Percentiles rank a stretch among this genome's conserved stretches.
These are phyloP conservation scores for Bradypus variegatus DNA, from an alignment of 2,797 vertebrate genomes.

Conservation along the genomic window DNA sequence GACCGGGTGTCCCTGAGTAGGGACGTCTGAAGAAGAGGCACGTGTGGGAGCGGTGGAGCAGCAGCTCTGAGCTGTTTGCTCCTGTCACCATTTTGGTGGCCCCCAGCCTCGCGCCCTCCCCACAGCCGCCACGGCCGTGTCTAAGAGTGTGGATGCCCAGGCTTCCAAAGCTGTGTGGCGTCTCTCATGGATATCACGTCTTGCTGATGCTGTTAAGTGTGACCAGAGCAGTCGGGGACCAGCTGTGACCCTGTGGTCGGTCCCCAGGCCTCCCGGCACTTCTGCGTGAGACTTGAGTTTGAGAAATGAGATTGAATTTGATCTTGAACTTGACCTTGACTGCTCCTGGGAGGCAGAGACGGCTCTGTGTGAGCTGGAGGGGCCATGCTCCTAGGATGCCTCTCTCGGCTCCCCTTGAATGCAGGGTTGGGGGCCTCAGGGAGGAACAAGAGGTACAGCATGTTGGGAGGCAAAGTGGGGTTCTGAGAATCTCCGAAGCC, in stretches of 20 bases:
- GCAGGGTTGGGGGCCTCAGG: background rate
- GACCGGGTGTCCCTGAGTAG: background rate
- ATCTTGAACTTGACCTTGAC: fast-evolving
- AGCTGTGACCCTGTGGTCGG: background rate
- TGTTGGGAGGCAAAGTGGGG: background rate
- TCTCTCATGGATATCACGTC: fast-evolving
- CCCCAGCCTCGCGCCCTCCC: too few relatives aligned
- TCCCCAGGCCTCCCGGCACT: background rate
- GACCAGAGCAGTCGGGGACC: fast-evolving
- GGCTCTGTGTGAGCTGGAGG: background rate
- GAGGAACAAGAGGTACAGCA: background rate
- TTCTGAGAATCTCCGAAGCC: background rate
- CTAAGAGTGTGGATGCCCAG: background rate
- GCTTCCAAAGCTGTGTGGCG: too few relatives aligned
- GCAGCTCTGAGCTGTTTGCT: background rate
- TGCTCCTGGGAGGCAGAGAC: too few relatives aligned
- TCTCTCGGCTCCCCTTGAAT: fast-evolving
- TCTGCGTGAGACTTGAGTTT: background rate
- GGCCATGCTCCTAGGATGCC: background rate
- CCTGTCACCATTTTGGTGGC: too few relatives aligned
- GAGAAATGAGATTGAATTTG: background rate
- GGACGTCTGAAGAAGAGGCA: background rate
- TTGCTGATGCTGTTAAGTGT: fast-evolving
- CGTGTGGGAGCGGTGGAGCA: background rate
- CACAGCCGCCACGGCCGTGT: too few relatives aligned